Evolutionary conservation across 2,113 vertebrate genomes (phyloP), one percentile per base, ranked within the genome.

Genomic region (Lethenteron camtschaticum): DNA sequence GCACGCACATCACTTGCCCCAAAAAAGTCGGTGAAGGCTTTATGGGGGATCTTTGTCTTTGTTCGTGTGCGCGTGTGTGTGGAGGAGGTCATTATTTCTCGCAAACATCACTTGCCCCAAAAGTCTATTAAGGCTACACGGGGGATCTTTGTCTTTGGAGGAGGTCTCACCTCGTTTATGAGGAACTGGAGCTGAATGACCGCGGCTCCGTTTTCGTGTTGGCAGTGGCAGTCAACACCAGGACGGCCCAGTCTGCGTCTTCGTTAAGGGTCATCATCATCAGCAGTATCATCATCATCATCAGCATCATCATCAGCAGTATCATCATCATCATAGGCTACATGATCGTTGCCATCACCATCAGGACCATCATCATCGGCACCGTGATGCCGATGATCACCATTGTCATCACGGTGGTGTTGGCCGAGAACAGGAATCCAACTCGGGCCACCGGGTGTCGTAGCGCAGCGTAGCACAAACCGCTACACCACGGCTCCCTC

Each of bases 121-220:
- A 3, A 41, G 24, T 41, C 24, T 41, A 3, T 41, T 41, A 41
- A 41, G 24, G 24, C 24, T 41, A 41, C 3, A 41, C 24, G 24
- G 24, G 24, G 24, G 24, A 41, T 41, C 24, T 41, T 41, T 41
- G 24, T 41, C 3, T 41, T 41, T 41, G 41, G 41, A 41, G 7
- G 41, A 41, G 41, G 41, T 41, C 85, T 82, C 69, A 99, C 94
- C 89, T 97, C 94, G 72, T 99, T 99, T 76, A 95, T 84, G 79
- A 99, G 86, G 81, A 97, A 99, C 84, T 99, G 92, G 72, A 99
- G 86, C 73, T 96, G 92, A 77, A 99, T 97, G 75, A 99, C 86
- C 55, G 92, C 89, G 20, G 89, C 83, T 76, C 85, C 90, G 20
- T 81, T 90, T 78, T 99, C 92, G 69, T 99, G 94, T 59, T 99